These are phyloP conservation scores for Trissolcus brochymenae DNA, from an alignment of 2,888 invertebrate species.

Conservation along the genomic window DNA sequence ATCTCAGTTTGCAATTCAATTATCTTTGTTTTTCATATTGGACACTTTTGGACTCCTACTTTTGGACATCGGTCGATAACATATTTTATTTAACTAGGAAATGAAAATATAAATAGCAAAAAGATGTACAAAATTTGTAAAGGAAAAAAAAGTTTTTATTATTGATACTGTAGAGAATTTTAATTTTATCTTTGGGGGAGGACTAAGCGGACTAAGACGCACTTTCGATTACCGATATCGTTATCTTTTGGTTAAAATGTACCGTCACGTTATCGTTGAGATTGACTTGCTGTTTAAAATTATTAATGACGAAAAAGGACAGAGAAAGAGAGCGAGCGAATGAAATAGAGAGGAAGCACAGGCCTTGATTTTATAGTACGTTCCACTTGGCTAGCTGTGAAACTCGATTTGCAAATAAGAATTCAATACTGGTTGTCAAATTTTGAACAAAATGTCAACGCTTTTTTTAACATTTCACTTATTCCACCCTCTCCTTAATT, in stretches of 20 bases:
- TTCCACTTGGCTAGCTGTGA: constrained; percentile 23
- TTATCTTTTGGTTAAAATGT: constrained; percentile 40
- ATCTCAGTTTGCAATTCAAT: constrained; percentile 48
- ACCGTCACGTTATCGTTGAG: constrained; percentile 13
- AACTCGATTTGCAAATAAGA: constrained; percentile 28
- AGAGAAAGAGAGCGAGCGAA: background rate
- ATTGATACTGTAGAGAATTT: no score
- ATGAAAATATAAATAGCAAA: no score
- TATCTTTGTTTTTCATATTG: background rate
- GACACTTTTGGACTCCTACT: no score
- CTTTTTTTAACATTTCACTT: constrained; percentile 18
- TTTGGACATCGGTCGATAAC: no score
- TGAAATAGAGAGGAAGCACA: constrained; percentile 16
- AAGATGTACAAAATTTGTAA: no score
- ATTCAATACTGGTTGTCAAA: constrained; percentile 38
- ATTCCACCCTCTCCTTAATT: no score
- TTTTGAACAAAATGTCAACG: constrained; percentile 28
- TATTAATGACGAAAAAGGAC: background rate
- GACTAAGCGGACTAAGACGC: constrained; percentile 4
- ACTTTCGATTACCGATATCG: constrained; percentile 32
- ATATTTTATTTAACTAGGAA: no score
- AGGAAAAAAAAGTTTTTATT: no score
- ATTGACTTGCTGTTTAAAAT: constrained; percentile 14
- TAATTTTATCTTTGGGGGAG: no score
- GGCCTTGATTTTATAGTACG: constrained; percentile 34